A percentile compares a stretch with the other conserved stretches of the same genome.
phyloP scores from a whole-genome alignment of 1,140 invertebrate species.

The Zaprionus gabonicus region DNA sequence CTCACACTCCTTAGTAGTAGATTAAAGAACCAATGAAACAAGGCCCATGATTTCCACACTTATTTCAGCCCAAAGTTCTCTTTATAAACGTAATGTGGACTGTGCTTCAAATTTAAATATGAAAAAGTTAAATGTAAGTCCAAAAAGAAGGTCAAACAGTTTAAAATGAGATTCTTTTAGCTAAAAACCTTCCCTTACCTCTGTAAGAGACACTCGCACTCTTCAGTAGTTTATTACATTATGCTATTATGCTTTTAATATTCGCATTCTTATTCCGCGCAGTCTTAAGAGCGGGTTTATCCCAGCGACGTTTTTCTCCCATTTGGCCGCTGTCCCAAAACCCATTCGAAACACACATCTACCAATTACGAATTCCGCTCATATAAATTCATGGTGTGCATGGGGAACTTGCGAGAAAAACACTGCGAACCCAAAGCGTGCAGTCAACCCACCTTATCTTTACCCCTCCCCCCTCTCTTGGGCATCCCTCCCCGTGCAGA shows the following conservation, averaged over 20 bases:
- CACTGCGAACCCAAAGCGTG: background rate
- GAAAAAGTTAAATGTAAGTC: too few species aligned
- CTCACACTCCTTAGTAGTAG: too few species aligned
- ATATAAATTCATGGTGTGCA: conserved; percentile 48
- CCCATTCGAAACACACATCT: conserved; percentile 42
- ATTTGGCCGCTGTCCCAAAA: conserved; percentile 34
- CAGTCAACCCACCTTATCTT: too few species aligned
- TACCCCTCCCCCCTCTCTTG: background rate
- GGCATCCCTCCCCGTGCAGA: background rate
- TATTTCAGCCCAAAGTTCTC: too few species aligned
- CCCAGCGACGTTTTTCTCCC: conserved; percentile 9
- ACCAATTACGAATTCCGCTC: conserved; percentile 51
- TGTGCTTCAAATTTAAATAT: too few species aligned
- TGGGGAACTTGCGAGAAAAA: conserved; percentile 15
- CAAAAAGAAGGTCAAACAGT: too few species aligned
- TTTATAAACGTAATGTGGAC: too few species aligned
- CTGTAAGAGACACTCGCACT: too few species aligned
- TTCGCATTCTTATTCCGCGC: conserved; percentile 1
- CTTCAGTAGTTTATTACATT: background rate
- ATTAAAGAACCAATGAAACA: too few species aligned
- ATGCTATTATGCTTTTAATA: background rate
- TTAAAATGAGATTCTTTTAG: too few species aligned
- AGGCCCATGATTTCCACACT: too few species aligned
- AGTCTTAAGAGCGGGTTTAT: background rate
- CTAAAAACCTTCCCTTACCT: too few species aligned